Conservation (phyloP, 2,113 vertebrate species). For the Pachycephala philippinensis region DNA sequence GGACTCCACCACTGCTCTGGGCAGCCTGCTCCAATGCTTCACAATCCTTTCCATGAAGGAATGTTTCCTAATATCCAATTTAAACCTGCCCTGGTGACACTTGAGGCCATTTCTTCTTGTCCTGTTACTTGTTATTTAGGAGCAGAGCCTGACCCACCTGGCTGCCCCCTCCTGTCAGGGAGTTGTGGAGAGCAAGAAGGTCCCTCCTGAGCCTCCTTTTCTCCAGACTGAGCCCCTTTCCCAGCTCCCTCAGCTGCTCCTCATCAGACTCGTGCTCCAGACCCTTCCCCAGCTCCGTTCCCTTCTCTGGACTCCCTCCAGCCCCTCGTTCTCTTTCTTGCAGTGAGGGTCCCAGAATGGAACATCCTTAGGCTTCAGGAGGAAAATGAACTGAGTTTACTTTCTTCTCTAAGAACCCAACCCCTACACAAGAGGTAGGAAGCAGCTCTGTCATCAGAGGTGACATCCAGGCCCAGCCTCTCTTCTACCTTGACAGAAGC, state of each 20-base stretch:
- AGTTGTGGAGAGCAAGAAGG: neutral
- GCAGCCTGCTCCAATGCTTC: neutral
- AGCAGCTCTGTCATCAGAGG: neutral
- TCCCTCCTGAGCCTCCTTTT: neutral
- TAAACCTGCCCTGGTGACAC: neutral
- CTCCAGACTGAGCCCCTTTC: neutral
- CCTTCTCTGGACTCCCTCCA: neutral
- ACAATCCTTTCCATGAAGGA: neutral
- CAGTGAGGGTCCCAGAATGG: neutral
- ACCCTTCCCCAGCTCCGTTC: fast-evolving
- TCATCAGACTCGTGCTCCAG: neutral
- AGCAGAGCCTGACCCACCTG: neutral
- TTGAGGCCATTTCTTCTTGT: neutral
- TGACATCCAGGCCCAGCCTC: neutral
- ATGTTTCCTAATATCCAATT: neutral
- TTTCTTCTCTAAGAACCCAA: neutral
- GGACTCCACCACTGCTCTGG: neutral
- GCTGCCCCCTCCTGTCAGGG: neutral
- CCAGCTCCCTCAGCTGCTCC: neutral
- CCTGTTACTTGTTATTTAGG: fast-evolving
- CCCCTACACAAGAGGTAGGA: fast-evolving
- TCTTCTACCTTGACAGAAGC: neutral
- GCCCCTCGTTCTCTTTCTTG: neutral
- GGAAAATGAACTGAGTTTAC: neutral
- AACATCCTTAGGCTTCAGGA: neutral